Evolutionary conservation across 2,888 invertebrate genomes (phyloP).

Genomic region (Teleiodes luculella): DNA sequence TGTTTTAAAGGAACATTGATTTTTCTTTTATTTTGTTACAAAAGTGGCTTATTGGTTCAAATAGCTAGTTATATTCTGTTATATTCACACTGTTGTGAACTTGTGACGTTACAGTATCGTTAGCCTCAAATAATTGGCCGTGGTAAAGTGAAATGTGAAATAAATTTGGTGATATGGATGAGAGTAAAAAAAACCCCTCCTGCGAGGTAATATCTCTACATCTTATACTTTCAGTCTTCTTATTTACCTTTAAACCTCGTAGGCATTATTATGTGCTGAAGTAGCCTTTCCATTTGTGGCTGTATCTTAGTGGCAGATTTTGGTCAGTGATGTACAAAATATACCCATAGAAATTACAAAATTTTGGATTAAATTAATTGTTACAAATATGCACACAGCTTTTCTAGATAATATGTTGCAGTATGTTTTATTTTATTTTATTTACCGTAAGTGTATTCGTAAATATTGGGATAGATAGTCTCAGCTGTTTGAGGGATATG

Average conservation of each 20-base stretch:
- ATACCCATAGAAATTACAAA: too few relatives aligned
- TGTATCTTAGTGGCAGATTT: too few relatives aligned
- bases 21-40: conserved; percentile 69
- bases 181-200: conserved; percentile 69
- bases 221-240: conserved; percentile 33
- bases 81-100: too few relatives aligned
- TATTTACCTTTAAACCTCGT: conserved; percentile 8
- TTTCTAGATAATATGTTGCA: conserved; percentile 41
- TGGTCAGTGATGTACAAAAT: too few relatives aligned
- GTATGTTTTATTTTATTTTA: conserved; percentile 15
- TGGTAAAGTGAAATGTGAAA: conserved; percentile 65
- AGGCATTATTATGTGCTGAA: conserved; percentile 3
- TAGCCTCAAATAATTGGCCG: conserved; percentile 49
- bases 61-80: conserved; percentile 65
- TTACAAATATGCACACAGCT: conserved; percentile 31
- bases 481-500: too few relatives aligned
- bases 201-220: conserved; percentile 75
- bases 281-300: too few relatives aligned
- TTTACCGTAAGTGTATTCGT: neutral
- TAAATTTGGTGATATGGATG: conserved; percentile 71
- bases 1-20: conserved; percentile 67
- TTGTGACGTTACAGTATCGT: conserved; percentile 60
- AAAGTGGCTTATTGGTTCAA: conserved; percentile 72
- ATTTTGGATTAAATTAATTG: too few relatives aligned
- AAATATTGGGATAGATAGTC: too few relatives aligned